A percentile compares a stretch with the other conserved stretches of the same genome.
Evolutionary conservation across 2,113 vertebrate species (phyloP).

Genomic region (human): GRCh38 chr6:122764501-122765000

Average conservation of each 20-base stretch:
- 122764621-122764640: neutral
- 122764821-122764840: neutral
- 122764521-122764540: no score
- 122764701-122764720: neutral
- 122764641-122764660: neutral
- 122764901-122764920: neutral
- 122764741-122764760: no score
- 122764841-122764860: neutral
- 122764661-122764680: neutral
- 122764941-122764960: neutral
- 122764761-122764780: neutral
- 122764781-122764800: neutral
- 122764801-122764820: neutral
- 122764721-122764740: neutral
- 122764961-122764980: neutral
- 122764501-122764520: no score
- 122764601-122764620: neutral
- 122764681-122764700: neutral
- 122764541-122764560: no score
- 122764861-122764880: neutral
- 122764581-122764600: neutral
- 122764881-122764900: neutral
- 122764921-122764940: neutral
- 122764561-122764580: neutral
- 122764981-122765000: neutral